These are phyloP conservation scores for Mirounga angustirostris DNA, from an alignment of 2,113 vertebrate genomes.

Conservation along the genomic window DNA sequence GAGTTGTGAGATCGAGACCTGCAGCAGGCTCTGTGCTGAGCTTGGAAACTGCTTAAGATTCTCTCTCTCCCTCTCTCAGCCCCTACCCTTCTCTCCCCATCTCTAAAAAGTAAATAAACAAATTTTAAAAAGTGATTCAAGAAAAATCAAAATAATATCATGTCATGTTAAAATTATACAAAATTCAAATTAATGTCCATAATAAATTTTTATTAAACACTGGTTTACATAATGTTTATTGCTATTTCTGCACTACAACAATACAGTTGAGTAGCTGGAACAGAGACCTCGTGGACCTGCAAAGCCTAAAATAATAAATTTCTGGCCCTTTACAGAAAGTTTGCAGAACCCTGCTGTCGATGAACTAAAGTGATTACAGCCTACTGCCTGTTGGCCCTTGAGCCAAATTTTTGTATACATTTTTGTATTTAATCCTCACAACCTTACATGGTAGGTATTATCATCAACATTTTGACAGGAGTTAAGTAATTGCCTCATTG, in stretches of 20 bases:
- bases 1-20: background rate
- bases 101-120: background rate
- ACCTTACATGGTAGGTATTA: background rate
- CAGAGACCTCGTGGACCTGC: accelerated
- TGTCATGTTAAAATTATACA: background rate
- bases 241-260: background rate
- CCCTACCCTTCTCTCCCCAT: background rate
- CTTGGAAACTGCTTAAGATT: background rate
- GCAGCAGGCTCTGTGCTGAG: background rate
- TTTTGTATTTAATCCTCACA: constrained; percentile 5
- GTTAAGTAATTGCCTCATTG: background rate
- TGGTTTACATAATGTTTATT: background rate
- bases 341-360: background rate
- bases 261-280: background rate
- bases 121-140: background rate
- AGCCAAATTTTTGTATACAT: background rate
- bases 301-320: background rate
- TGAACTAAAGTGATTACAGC: background rate
- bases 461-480: background rate
- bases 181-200: background rate
- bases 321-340: background rate
- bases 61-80: background rate
- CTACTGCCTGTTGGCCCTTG: background rate
- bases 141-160: background rate
- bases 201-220: background rate